Conservation (phyloP, 2,113 vertebrate species). For the Brevimyrus niger region DNA sequence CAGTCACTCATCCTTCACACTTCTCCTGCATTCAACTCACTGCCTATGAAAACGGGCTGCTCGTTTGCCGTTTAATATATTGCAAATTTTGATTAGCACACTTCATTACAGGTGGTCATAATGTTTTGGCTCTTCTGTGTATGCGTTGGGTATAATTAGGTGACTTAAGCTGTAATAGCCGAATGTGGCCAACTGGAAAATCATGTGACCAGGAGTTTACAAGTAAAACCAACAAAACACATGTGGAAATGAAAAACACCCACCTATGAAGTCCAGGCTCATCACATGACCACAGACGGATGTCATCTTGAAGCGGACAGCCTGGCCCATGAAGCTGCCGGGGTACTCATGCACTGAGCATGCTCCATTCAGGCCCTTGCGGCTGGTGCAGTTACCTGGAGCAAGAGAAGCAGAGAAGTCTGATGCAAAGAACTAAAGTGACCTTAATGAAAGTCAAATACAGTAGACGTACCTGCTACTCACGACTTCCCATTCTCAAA, state of each 20-base stretch:
- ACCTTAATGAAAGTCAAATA: background rate
- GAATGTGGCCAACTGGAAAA: background rate
- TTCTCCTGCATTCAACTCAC: background rate
- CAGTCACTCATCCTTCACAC: background rate
- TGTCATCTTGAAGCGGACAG: conserved; percentile 85
- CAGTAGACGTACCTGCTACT: background rate
- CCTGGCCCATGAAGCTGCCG: conserved; percentile 75
- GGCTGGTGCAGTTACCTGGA: conserved; percentile 75
- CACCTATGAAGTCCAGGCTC: conserved; percentile 95
- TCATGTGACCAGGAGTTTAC: background rate
- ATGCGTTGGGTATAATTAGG: background rate
- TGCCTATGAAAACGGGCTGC: background rate
- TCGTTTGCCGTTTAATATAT: background rate
- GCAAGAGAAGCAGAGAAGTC: background rate
- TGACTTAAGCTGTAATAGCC: background rate
- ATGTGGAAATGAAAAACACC: conserved; percentile 12
- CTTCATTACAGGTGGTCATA: background rate
- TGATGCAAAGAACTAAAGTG: background rate
- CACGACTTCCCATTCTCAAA: background rate
- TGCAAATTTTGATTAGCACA: background rate
- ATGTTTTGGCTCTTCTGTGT: background rate
- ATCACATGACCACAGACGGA: conserved; percentile 96
- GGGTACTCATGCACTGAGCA: conserved; percentile 89
- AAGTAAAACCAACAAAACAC: background rate
- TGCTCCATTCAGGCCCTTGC: conserved; percentile 82